Conservation (phyloP, 2,797 vertebrate species). For the Clarias fuscus region DNA sequence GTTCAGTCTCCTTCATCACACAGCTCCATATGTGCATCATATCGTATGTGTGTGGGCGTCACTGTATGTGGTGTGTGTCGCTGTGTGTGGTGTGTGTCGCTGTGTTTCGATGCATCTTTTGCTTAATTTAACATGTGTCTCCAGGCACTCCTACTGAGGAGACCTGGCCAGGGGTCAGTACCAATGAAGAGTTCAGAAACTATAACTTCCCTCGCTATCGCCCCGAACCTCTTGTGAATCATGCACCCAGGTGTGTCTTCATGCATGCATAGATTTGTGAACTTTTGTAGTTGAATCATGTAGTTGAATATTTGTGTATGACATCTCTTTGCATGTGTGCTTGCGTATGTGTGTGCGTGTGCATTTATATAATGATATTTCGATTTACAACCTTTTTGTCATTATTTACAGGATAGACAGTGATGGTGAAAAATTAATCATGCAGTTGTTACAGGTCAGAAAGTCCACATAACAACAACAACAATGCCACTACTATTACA, state of each 20-base stretch:
- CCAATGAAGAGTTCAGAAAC: slow-evolving; percentile 77
- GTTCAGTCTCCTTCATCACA: neutral
- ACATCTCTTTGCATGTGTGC: neutral
- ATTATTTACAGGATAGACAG: slow-evolving; percentile 73
- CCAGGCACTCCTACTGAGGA: slow-evolving; percentile 79
- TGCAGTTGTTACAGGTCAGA: slow-evolving; percentile 75
- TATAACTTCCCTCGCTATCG: slow-evolving; percentile 78
- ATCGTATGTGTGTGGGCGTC: too few species aligned
- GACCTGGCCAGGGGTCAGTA: slow-evolving; percentile 74
- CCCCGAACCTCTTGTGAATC: slow-evolving; percentile 77
- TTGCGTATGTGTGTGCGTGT: neutral
- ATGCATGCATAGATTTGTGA: neutral
- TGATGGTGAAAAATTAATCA: slow-evolving; percentile 77
- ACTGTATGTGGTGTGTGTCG: neutral
- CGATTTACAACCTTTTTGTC: neutral
- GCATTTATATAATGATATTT: neutral
- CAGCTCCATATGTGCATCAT: too few species aligned
- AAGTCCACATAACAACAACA: neutral
- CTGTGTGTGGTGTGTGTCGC: neutral
- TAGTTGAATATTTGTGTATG: neutral
- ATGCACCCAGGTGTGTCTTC: slow-evolving; percentile 75
- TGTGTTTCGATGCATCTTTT: neutral
- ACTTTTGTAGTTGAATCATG: neutral
- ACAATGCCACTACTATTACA: neutral
- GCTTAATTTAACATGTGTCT: slow-evolving; percentile 16